Conservation (phyloP, 2,888 invertebrate species). For the Drosophila sordidapex region DNA sequence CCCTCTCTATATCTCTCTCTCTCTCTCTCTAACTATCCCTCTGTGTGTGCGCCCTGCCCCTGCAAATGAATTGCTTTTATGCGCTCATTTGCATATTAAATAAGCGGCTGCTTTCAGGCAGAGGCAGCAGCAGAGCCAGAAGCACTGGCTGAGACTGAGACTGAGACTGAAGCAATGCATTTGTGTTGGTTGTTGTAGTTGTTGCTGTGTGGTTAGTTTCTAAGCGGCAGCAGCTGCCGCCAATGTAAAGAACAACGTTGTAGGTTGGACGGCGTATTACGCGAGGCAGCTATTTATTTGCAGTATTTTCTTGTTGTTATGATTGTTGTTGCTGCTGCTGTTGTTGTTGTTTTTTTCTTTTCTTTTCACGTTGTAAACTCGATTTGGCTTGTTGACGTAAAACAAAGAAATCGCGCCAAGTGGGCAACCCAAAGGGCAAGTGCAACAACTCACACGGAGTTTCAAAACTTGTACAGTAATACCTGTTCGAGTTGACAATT, state of each 20-base stretch:
- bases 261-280: slow-evolving; percentile 68
- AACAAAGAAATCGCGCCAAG: slow-evolving; percentile 58
- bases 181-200: slow-evolving; percentile 54
- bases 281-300: slow-evolving; percentile 50
- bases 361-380: slow-evolving; percentile 47
- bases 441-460: slow-evolving; percentile 26
- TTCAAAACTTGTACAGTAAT: slow-evolving; percentile 30
- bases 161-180: slow-evolving; percentile 48
- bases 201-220: slow-evolving; percentile 60
- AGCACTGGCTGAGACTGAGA: slow-evolving; percentile 30
- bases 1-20: neutral
- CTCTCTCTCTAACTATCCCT: neutral
- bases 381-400: slow-evolving; percentile 72
- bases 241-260: slow-evolving; percentile 66
- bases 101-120: slow-evolving; percentile 54
- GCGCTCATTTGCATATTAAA: slow-evolving; percentile 80
- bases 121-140: slow-evolving; percentile 16
- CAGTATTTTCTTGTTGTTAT: slow-evolving; percentile 5
- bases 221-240: slow-evolving; percentile 64
- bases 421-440: slow-evolving; percentile 34
- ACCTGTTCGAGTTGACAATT: slow-evolving; percentile 23
- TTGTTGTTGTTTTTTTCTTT: neutral
- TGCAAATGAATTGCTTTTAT: slow-evolving; percentile 78
- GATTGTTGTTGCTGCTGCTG: slow-evolving; percentile 3
- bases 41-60: slow-evolving; percentile 48